These are phyloP conservation scores for Lapara coniferarum DNA, from an alignment of 2,888 invertebrate species.

Conservation along the genomic window DNA sequence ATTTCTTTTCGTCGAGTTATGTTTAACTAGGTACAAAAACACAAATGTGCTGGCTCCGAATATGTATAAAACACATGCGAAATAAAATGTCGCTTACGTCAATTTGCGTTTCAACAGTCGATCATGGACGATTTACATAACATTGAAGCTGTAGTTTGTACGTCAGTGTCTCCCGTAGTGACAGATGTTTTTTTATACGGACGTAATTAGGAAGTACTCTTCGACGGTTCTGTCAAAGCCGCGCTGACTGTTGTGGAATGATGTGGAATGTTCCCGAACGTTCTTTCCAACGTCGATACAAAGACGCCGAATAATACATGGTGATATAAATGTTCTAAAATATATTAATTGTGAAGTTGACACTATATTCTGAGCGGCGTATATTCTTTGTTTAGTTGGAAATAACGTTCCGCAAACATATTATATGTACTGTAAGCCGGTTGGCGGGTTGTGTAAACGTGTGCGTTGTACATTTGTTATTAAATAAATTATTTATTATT, in stretches of 20 bases:
- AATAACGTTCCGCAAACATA: slow-evolving; percentile 21
- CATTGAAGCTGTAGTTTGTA: slow-evolving; percentile 55
- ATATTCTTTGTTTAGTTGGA: neutral
- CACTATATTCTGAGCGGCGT: neutral
- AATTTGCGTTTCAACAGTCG: slow-evolving; percentile 34
- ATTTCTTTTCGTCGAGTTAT: too few species aligned
- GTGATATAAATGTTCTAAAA: slow-evolving; percentile 21
- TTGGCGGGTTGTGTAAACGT: slow-evolving; percentile 48
- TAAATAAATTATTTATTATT: slow-evolving; percentile 15
- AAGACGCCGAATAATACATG: slow-evolving; percentile 3
- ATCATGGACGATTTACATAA: slow-evolving; percentile 48
- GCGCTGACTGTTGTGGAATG: slow-evolving; percentile 48
- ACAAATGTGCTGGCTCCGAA: too few species aligned
- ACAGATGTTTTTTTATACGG: slow-evolving; percentile 54
- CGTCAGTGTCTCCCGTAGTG: slow-evolving; percentile 57
- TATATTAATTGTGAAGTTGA: slow-evolving; percentile 12
- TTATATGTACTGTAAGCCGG: slow-evolving; percentile 46
- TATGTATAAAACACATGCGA: too few species aligned
- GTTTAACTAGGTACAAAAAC: too few species aligned
- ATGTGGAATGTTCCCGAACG: slow-evolving; percentile 5
- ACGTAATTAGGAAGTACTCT: slow-evolving; percentile 36
- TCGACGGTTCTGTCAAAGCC: slow-evolving; percentile 51
- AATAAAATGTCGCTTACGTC: slow-evolving; percentile 36
- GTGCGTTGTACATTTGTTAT: slow-evolving; percentile 37
- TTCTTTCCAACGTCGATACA: neutral